phyloP scores from a whole-genome alignment of 2,888 invertebrate species.

The Criorhina ranunculi region DNA sequence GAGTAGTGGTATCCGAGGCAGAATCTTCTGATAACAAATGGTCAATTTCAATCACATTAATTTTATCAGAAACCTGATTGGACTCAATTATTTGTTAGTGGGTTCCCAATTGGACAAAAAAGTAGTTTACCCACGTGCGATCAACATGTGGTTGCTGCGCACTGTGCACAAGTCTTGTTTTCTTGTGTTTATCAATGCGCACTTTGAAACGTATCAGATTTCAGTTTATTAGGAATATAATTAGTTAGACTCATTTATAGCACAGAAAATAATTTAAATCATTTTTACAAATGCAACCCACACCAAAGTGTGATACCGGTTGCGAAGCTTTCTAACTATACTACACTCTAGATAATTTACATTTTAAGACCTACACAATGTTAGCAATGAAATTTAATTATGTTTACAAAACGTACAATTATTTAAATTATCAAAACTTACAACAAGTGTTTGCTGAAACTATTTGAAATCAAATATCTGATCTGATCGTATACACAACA shows the following conservation, averaged over 20 bases:
- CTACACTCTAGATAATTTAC: neutral
- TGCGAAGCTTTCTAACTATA: neutral
- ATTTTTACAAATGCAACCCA: neutral
- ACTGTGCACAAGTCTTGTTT: neutral
- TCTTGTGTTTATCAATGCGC: neutral
- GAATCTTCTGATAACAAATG: too few species aligned
- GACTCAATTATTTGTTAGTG: too few species aligned
- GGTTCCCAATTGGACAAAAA: too few species aligned
- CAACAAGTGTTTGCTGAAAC: neutral
- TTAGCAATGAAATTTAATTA: neutral
- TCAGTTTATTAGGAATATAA: too few species aligned
- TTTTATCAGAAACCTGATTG: too few species aligned
- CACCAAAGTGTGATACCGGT: neutral
- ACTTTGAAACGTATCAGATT: too few species aligned
- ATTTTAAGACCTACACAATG: neutral
- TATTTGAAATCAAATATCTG: neutral
- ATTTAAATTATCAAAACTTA: neutral
- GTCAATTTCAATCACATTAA: too few species aligned
- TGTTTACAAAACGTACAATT: neutral
- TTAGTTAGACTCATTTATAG: too few species aligned
- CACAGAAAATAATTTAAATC: too few species aligned
- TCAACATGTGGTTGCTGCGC: slow-evolving; percentile 14
- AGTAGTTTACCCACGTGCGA: neutral
- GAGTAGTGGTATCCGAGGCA: too few species aligned
- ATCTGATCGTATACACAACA: too few species aligned